Conservation (phyloP, 2,797 vertebrate species). For the Heterohyrax brucei region DNA sequence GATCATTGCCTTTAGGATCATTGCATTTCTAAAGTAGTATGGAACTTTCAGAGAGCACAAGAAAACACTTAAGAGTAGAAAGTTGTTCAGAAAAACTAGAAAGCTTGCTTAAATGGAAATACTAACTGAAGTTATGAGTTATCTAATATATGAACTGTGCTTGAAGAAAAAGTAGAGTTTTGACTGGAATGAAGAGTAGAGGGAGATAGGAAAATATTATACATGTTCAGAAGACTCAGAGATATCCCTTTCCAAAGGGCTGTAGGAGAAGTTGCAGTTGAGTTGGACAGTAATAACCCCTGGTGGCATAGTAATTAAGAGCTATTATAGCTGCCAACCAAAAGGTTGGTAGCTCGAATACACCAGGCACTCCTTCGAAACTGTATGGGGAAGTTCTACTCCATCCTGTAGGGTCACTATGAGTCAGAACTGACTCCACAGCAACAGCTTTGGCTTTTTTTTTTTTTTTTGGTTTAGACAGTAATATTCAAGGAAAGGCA, state of each 20-base stretch:
- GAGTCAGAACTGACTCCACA: no score
- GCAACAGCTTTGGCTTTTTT: no score
- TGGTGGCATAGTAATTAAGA: no score
- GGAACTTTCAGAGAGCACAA: not conserved
- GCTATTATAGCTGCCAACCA: no score
- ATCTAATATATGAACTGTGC: constrained; percentile 8
- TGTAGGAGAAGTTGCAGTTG: not conserved
- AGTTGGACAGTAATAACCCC: not conserved
- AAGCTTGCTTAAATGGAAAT: not conserved
- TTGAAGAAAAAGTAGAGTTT: not conserved
- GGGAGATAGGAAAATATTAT: not conserved
- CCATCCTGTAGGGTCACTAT: no score
- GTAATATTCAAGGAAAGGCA: not conserved
- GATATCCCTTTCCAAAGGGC: no score
- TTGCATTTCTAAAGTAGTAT: not conserved
- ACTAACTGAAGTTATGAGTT: not conserved
- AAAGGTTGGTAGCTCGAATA: no score
- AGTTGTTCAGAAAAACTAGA: not conserved
- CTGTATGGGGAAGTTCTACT: no score
- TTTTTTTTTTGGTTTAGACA: not conserved
- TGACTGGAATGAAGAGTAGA: not conserved
- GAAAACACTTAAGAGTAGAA: constrained; percentile 23
- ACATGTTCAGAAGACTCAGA: not conserved
- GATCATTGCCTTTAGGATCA: not conserved
- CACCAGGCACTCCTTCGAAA: no score